Percentiles rank a stretch among this genome's conserved stretches.
Evolutionary conservation across 1,140 invertebrate species (phyloP).

Genomic region (Kradibia gibbosae): DNA sequence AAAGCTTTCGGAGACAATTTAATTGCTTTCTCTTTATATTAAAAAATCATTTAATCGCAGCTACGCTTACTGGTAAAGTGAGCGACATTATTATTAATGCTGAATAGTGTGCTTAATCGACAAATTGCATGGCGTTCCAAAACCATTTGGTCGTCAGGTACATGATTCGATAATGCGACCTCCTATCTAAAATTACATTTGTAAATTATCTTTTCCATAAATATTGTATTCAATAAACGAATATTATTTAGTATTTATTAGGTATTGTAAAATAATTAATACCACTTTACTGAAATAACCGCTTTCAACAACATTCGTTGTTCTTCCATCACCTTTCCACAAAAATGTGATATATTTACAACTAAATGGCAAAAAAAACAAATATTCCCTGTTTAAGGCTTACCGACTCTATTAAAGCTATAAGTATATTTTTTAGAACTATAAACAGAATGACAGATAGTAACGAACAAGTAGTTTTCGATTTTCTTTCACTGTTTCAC

Average conservation of each 20-base stretch:
- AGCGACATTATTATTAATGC: not conserved
- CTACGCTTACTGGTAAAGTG: not conserved
- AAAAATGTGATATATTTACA: conserved; percentile 55
- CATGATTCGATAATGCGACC: conserved; percentile 57
- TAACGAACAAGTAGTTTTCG: conserved; percentile 33
- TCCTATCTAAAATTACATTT: conserved; percentile 52
- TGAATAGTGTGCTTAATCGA: conserved; percentile 30
- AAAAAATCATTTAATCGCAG: not conserved
- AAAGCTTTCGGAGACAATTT: too few relatives aligned
- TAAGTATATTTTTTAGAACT: conserved; percentile 60
- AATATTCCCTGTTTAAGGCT: conserved; percentile 13
- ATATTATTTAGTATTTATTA: too few relatives aligned
- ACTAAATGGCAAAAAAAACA: conserved; percentile 49
- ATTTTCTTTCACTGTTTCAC: conserved; percentile 38
- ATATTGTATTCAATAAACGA: not conserved
- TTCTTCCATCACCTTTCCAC: conserved; percentile 58
- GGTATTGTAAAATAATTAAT: not conserved
- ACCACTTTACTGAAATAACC: conserved; percentile 59
- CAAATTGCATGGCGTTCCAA: conserved; percentile 56
- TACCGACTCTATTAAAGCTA: conserved; percentile 55
- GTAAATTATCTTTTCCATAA: not conserved
- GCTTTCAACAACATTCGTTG: conserved; percentile 41
- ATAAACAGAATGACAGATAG: conserved; percentile 21
- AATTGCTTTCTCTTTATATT: too few relatives aligned
- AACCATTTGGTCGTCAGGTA: conserved; percentile 52